Conservation (phyloP, 2,797 vertebrate species). For the Malurus leucopterus region DNA sequence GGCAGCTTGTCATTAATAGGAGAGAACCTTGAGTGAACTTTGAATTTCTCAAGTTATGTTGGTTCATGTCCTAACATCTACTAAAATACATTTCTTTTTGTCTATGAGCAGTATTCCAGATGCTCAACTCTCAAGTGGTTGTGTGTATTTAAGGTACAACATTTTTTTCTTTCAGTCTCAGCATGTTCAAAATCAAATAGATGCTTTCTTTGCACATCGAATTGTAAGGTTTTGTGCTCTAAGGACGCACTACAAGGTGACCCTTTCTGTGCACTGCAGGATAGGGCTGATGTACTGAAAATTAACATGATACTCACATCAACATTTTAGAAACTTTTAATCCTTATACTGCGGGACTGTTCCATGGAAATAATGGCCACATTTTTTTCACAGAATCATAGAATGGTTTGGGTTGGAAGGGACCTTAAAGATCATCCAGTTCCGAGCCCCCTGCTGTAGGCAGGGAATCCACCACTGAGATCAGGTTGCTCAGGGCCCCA, state of each 20-base stretch:
- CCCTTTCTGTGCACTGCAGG: background rate
- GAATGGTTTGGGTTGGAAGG: background rate
- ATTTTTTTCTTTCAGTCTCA: background rate
- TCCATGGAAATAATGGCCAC: background rate
- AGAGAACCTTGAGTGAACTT: background rate
- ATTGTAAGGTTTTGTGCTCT: background rate
- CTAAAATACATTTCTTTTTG: background rate
- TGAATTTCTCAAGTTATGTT: background rate
- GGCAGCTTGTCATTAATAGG: background rate
- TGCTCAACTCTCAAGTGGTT: background rate
- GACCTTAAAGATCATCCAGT: background rate
- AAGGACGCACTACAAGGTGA: background rate
- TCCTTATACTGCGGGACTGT: background rate
- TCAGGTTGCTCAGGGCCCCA: background rate
- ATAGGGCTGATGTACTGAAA: background rate
- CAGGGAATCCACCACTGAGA: background rate
- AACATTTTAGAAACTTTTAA: background rate
- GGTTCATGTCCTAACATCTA: background rate
- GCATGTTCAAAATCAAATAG: background rate
- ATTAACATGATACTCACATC: background rate
- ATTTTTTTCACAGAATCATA: background rate
- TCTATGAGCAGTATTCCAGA: background rate
- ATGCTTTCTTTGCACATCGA: background rate
- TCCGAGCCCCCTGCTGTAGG: background rate
- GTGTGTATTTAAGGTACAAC: background rate